These are phyloP conservation scores for Tamandua tetradactyla DNA, from an alignment of 2,797 vertebrate genomes.

Conservation along the genomic window DNA sequence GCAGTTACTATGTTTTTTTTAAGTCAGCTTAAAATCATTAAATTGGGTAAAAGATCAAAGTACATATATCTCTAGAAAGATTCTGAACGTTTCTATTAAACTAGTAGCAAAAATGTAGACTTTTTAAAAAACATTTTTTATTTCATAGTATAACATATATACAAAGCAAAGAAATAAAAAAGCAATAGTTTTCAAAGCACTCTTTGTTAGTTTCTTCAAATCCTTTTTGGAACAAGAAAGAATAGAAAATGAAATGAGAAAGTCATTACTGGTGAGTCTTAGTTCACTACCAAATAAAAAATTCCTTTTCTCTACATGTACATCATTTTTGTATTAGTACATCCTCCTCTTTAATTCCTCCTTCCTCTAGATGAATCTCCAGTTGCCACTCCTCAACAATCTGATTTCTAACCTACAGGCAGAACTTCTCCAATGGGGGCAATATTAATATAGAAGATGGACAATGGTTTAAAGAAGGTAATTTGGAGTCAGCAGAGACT, in stretches of 20 bases:
- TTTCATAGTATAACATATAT: too few species aligned
- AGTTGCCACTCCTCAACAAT: too few species aligned
- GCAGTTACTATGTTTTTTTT: too few species aligned
- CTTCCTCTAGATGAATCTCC: not conserved
- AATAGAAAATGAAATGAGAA: not conserved
- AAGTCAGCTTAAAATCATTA: too few species aligned
- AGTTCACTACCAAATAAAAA: not conserved
- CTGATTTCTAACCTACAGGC: not conserved
- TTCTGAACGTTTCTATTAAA: too few species aligned
- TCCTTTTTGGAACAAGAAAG: not conserved
- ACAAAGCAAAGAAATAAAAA: too few species aligned
- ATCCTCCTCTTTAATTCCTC: not conserved
- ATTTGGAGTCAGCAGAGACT: not conserved
- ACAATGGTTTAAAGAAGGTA: not conserved
- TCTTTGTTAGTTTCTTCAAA: not conserved
- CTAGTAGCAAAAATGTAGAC: too few species aligned
- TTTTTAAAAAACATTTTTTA: too few species aligned
- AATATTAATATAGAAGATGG: not conserved
- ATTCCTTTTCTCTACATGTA: rapidly evolving
- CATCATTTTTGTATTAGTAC: not conserved
- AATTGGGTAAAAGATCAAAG: too few species aligned
- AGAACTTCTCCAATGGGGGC: not conserved
- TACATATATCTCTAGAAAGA: too few species aligned
- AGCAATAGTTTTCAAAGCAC: too few species aligned
- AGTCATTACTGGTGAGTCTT: not conserved